Evolutionary conservation across 1,140 invertebrate species (phyloP).

Genomic region (Zaprionus africanus): DNA sequence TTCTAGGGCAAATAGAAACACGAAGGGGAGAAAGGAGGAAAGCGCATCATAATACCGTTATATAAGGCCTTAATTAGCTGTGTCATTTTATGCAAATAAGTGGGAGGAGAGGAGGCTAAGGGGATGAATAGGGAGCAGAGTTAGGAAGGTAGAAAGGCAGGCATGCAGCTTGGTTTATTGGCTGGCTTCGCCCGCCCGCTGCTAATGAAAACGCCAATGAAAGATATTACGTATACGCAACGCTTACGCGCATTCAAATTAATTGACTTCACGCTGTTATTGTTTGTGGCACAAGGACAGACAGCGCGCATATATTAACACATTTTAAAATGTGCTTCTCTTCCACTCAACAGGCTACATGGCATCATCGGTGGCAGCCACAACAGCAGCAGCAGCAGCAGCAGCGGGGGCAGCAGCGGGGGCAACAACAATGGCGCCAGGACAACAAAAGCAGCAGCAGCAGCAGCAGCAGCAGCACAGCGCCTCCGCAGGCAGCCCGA

Average conservation of each 20-base stretch:
- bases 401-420: conserved; percentile 14
- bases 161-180: background rate
- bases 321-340: conserved; percentile 70
- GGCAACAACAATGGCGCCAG: conserved; percentile 21
- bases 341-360: conserved; percentile 38
- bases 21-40: background rate
- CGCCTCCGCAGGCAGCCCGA: conserved; percentile 25
- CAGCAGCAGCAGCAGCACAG: conserved; percentile 37
- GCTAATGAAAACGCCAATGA: conserved; percentile 62
- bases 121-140: background rate
- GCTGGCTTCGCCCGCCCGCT: conserved; percentile 2
- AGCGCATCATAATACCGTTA: conserved; percentile 36
- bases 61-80: conserved; percentile 43
- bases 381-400: conserved; percentile 12
- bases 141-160: background rate
- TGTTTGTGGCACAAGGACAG: conserved; percentile 60
- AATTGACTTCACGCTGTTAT: conserved; percentile 82
- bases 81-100: conserved; percentile 45
- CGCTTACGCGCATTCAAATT: conserved; percentile 69
- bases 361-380: conserved; percentile 19
- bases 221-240: conserved; percentile 77
- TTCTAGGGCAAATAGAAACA: conserved; percentile 14
- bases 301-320: conserved; percentile 76
- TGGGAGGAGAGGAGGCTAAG: conserved; percentile 13
- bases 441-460: conserved; percentile 12